These are phyloP conservation scores for Acanthosepion lycidas DNA, from an alignment of 2,888 invertebrate species.

Conservation along the genomic window DNA sequence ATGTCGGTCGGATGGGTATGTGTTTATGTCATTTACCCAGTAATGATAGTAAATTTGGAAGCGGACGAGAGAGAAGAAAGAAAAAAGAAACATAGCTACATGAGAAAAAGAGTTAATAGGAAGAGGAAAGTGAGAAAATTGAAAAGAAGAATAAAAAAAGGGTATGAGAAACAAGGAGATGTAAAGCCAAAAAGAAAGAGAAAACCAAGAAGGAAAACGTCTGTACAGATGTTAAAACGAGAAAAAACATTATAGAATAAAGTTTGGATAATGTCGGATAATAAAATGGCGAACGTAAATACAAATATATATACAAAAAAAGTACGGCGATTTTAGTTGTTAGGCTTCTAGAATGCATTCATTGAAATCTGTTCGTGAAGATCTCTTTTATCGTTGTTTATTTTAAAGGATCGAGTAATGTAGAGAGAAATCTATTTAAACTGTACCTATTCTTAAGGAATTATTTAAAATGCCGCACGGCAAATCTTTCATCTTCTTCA, in stretches of 20 bases:
- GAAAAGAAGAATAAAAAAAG: not conserved
- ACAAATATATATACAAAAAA: not conserved
- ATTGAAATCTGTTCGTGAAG: not conserved
- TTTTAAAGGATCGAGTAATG: not conserved
- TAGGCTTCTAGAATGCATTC: not conserved
- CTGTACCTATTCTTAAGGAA: not conserved
- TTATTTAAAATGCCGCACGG: not conserved
- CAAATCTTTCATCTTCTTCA: constrained; percentile 21
- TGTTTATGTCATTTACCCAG: not conserved
- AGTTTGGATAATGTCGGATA: not conserved
- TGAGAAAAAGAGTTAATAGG: not conserved
- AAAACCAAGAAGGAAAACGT: not conserved
- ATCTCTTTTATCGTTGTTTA: not conserved
- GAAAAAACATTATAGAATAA: not conserved
- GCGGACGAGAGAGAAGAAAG: not conserved
- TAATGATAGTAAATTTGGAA: not conserved
- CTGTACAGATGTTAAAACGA: not conserved
- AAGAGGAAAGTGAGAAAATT: not conserved
- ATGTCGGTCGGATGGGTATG: not conserved
- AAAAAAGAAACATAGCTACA: not conserved
- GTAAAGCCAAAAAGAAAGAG: not conserved
- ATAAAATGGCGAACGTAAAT: not conserved
- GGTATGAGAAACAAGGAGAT: not conserved
- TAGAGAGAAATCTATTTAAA: not conserved
- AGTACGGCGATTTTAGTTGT: not conserved